Percentiles rank a stretch among this genome's conserved stretches.
These are phyloP conservation scores for Platysternon megacephalum DNA, from an alignment of 2,113 vertebrate species.

Conservation along the genomic window DNA sequence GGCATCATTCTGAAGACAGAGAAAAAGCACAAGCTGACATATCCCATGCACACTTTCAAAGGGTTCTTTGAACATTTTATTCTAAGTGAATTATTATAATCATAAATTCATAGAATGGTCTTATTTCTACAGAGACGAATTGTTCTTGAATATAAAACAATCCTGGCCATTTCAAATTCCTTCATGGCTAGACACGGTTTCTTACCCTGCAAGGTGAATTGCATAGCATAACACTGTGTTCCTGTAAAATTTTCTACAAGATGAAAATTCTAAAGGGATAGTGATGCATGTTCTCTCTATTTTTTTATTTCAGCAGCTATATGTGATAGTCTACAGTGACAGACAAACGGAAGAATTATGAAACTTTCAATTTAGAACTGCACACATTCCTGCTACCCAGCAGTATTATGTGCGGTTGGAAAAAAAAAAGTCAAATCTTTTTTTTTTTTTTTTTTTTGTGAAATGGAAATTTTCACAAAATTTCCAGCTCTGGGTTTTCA, in stretches of 20 bases:
- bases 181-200: background rate
- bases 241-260: background rate
- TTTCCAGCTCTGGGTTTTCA: background rate
- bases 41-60: background rate
- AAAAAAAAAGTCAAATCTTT: background rate
- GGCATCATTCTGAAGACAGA: rapidly evolving
- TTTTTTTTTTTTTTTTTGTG: background rate
- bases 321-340: background rate
- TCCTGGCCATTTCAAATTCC: background rate
- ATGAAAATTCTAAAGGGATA: background rate
- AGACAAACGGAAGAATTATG: background rate
- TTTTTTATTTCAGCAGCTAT: background rate
- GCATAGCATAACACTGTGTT: background rate
- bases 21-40: background rate
- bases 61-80: background rate
- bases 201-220: background rate
- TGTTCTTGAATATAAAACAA: background rate
- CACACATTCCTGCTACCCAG: background rate
- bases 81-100: background rate
- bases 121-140: background rate
- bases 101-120: background rate
- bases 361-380: background rate
- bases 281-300: background rate
- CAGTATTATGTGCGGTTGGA: background rate
- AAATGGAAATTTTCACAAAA: background rate